phyloP scores from a whole-genome alignment of 2,113 vertebrate species.

The Lasiurus cinereus region DNA sequence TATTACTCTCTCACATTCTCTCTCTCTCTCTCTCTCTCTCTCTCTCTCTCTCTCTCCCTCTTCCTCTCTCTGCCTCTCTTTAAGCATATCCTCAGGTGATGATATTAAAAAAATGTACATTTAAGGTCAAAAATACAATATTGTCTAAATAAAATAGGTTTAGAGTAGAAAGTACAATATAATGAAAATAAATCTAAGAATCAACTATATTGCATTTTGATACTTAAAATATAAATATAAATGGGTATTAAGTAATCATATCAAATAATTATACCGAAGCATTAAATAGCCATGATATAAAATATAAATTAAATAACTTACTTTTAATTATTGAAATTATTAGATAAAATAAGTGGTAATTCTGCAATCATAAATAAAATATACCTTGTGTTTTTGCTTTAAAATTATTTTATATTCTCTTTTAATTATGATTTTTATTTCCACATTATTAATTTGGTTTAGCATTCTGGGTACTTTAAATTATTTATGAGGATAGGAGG shows the following conservation, averaged over 20 bases:
- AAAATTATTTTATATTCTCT: neutral
- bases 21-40: too few species aligned
- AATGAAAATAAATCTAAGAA: slow-evolving; percentile 14
- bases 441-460: neutral
- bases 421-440: slow-evolving; percentile 60
- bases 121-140: neutral
- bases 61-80: too few species aligned
- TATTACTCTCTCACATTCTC: too few species aligned
- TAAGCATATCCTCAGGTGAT: neutral
- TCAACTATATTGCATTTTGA: neutral
- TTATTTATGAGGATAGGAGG: neutral
- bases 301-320: neutral
- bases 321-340: neutral
- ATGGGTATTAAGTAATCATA: neutral
- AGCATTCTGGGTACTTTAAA: neutral
- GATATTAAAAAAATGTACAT: neutral
- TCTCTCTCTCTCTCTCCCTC: too few species aligned
- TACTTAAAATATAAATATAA: slow-evolving; percentile 43
- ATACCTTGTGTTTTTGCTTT: neutral
- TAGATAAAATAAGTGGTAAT: neutral
- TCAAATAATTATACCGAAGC: neutral
- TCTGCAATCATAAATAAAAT: neutral
- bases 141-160: neutral
- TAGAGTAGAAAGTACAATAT: neutral
- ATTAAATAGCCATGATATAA: neutral